Evolutionary conservation across 2,797 vertebrate genomes (phyloP).

Genomic region (Sebastes taczanowskii): DNA sequence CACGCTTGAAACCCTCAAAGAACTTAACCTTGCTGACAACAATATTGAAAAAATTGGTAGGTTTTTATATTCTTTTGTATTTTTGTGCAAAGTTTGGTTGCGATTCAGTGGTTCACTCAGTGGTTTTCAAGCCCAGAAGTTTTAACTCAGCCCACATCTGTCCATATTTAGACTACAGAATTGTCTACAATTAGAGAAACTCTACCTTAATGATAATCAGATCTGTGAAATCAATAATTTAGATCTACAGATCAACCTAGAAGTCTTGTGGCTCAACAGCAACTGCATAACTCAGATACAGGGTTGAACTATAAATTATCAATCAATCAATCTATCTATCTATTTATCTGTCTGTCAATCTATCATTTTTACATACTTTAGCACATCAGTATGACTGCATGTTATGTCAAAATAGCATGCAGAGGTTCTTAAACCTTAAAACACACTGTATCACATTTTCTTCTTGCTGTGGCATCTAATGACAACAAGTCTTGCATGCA

Average conservation of each 20-base stretch:
- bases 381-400: no score
- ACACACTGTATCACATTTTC: background rate
- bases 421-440: background rate
- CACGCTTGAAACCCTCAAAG: slow-evolving; percentile 83
- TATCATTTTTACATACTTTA: no score
- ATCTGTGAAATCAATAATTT: slow-evolving; percentile 84
- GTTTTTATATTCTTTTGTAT: slow-evolving; percentile 35
- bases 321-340: no score
- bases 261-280: slow-evolving; percentile 86
- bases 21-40: slow-evolving; percentile 90
- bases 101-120: no score
- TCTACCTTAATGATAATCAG: slow-evolving; percentile 87
- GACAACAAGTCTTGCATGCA: background rate
- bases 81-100: slow-evolving; percentile 19
- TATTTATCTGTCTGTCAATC: no score
- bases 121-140: slow-evolving; percentile 42
- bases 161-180: slow-evolving; percentile 80
- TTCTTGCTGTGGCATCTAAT: background rate
- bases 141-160: slow-evolving; percentile 5
- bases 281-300: slow-evolving; percentile 85
- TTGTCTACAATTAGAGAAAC: slow-evolving; percentile 82
- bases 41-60: slow-evolving; percentile 84
- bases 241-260: slow-evolving; percentile 76
- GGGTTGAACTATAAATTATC: slow-evolving; percentile 54
- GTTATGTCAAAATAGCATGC: background rate